These are phyloP conservation scores for Ambastaia sidthimunki DNA, from an alignment of 2,797 vertebrate species.

Conservation along the genomic window DNA sequence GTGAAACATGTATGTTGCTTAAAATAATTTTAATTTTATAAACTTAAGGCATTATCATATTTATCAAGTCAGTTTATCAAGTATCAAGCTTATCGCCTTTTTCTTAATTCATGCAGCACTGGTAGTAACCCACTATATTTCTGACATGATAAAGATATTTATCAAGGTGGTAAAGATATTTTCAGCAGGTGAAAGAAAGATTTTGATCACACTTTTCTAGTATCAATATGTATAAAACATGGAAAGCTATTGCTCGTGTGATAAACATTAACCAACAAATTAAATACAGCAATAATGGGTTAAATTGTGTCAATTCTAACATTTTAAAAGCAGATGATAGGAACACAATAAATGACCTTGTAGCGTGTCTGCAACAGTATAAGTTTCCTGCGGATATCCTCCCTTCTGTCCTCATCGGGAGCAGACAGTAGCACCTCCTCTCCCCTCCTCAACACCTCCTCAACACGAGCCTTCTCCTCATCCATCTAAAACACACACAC, in stretches of 20 bases:
- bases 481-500: constrained; percentile 78
- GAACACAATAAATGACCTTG: constrained; percentile 62
- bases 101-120: too few species aligned
- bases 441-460: constrained; percentile 88
- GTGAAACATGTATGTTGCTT: too few species aligned
- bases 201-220: too few species aligned
- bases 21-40: too few species aligned
- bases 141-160: too few species aligned
- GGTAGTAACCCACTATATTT: background rate
- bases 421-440: constrained; percentile 84
- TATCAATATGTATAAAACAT: background rate
- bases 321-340: too few species aligned
- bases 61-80: too few species aligned
- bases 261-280: background rate
- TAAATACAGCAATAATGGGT: background rate
- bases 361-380: constrained; percentile 86
- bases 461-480: constrained; percentile 86
- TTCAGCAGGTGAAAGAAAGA: too few species aligned
- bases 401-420: constrained; percentile 81
- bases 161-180: too few species aligned
- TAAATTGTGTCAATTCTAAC: too few species aligned
- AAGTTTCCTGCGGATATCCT: constrained; percentile 84
- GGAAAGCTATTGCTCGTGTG: background rate
- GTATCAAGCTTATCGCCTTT: too few species aligned
- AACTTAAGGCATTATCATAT: too few species aligned